These are phyloP conservation scores for Pantelozetes paolii DNA, from an alignment of 2,888 invertebrate species.

Conservation along the genomic window DNA sequence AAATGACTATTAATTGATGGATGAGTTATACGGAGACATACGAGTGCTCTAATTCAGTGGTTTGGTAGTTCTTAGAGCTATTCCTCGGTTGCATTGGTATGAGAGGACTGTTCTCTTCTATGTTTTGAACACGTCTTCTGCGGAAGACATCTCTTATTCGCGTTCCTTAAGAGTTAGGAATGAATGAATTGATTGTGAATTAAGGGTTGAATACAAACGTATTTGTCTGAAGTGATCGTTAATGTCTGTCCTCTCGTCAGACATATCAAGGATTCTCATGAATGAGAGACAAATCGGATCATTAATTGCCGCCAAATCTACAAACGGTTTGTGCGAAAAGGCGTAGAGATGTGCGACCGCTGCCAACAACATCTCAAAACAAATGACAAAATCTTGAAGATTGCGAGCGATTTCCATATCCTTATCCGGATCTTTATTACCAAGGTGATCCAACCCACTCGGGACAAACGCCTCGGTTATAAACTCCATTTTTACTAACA, in stretches of 20 bases:
- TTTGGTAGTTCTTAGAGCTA: neutral
- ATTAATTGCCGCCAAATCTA: slow-evolving; percentile 57
- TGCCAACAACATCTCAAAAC: slow-evolving; percentile 96
- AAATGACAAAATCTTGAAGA: slow-evolving; percentile 88
- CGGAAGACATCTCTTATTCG: slow-evolving; percentile 30
- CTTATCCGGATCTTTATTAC: slow-evolving; percentile 4
- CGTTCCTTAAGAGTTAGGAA: slow-evolving; percentile 6
- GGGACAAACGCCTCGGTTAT: slow-evolving; percentile 72
- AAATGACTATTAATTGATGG: too few relatives aligned
- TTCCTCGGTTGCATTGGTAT: slow-evolving; percentile 21
- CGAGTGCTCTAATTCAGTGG: neutral
- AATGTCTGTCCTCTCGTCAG: slow-evolving; percentile 87
- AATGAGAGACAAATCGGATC: slow-evolving; percentile 70
- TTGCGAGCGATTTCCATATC: slow-evolving; percentile 53
- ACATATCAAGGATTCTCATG: slow-evolving; percentile 92
- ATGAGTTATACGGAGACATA: too few relatives aligned
- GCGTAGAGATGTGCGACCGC: slow-evolving; percentile 92
- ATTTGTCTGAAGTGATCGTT: slow-evolving; percentile 88
- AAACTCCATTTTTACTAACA: slow-evolving; percentile 74
- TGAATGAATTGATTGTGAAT: slow-evolving; percentile 2
- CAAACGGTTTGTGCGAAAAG: slow-evolving; percentile 85
- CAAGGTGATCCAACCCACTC: slow-evolving; percentile 63
- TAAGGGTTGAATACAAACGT: slow-evolving; percentile 55
- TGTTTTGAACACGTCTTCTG: neutral
- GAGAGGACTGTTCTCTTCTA: slow-evolving; percentile 17